phyloP scores from a whole-genome alignment of 2,113 vertebrate genomes.

The Notechis scutatus region DNA sequence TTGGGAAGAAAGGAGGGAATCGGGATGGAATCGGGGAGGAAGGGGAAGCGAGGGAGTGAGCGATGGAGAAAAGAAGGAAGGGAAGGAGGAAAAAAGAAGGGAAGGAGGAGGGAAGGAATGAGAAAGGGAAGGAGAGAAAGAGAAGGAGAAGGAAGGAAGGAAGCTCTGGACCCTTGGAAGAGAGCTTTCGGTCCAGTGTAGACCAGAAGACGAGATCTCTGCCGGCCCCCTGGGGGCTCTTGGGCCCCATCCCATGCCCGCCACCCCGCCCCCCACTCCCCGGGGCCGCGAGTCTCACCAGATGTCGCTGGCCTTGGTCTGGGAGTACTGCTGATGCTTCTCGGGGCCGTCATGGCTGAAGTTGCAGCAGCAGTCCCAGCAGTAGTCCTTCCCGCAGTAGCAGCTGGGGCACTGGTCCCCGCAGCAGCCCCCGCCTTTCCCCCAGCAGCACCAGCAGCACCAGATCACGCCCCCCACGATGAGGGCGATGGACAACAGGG shows the following conservation, averaged over 20 bases:
- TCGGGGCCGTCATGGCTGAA: not conserved
- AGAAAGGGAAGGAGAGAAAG: not conserved
- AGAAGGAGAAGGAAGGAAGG: not conserved
- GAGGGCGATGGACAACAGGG: slow-evolving; percentile 74
- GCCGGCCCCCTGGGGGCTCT: not conserved
- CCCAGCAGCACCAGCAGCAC: slow-evolving; percentile 80
- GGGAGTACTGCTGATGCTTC: not conserved
- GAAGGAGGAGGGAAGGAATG: not conserved
- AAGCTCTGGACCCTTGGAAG: not conserved
- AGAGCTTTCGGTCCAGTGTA: not conserved
- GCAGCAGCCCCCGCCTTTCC: slow-evolving; percentile 64
- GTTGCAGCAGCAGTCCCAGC: not conserved
- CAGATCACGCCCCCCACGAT: slow-evolving; percentile 78
- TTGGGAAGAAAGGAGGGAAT: too few relatives aligned
- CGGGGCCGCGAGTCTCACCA: not conserved
- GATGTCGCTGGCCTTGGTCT: slow-evolving; percentile 11
- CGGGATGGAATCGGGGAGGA: too few relatives aligned
- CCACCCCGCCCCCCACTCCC: not conserved
- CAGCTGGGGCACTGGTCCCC: slow-evolving; percentile 38
- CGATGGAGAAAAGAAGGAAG: too few relatives aligned
- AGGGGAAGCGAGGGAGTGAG: too few relatives aligned
- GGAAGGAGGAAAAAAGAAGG: fast-evolving
- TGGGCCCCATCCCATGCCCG: not conserved
- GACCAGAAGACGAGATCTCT: not conserved
- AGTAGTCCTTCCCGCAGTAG: slow-evolving; percentile 31